A percentile compares a stretch with the other conserved stretches of the same genome.
Conservation (phyloP, 1,140 invertebrate genomes). For the Archivesica marissinica region DNA sequence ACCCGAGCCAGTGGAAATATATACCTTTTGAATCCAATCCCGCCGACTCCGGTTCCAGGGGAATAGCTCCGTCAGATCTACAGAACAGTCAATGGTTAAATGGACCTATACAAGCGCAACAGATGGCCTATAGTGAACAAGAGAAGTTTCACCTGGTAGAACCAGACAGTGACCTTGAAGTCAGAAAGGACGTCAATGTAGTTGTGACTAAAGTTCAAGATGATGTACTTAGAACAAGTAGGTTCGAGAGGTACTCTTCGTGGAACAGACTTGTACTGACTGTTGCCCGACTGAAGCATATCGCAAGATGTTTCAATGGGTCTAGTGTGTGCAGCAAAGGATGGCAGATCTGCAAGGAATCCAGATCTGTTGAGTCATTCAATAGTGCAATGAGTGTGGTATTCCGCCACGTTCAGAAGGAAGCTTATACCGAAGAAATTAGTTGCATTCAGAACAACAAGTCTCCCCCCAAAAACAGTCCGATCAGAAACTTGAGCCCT, state of each 20-base stretch:
- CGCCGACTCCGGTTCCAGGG: background rate
- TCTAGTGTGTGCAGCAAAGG: background rate
- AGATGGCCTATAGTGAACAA: background rate
- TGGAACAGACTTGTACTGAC: background rate
- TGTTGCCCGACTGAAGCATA: background rate
- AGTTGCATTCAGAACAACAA: background rate
- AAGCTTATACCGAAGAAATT: slow-evolving; percentile 32
- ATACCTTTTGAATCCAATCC: background rate
- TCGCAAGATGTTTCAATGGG: background rate
- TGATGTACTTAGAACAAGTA: background rate
- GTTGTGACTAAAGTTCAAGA: background rate
- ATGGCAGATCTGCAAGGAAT: slow-evolving; percentile 20
- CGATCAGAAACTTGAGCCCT: too few relatives aligned
- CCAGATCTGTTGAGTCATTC: too few relatives aligned
- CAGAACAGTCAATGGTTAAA: slow-evolving; percentile 42
- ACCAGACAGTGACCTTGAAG: background rate
- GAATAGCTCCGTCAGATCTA: slow-evolving; percentile 18
- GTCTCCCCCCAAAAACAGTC: background rate
- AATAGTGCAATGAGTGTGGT: background rate
- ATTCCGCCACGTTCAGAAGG: background rate
- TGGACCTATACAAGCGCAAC: slow-evolving; percentile 15
- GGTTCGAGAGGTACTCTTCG: background rate
- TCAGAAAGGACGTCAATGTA: background rate
- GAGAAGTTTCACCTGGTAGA: background rate
- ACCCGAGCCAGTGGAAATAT: slow-evolving; percentile 39